Base-by-base conservation (phyloP, 2,113 vertebrate species). In the Platichthys flesus region DNA sequence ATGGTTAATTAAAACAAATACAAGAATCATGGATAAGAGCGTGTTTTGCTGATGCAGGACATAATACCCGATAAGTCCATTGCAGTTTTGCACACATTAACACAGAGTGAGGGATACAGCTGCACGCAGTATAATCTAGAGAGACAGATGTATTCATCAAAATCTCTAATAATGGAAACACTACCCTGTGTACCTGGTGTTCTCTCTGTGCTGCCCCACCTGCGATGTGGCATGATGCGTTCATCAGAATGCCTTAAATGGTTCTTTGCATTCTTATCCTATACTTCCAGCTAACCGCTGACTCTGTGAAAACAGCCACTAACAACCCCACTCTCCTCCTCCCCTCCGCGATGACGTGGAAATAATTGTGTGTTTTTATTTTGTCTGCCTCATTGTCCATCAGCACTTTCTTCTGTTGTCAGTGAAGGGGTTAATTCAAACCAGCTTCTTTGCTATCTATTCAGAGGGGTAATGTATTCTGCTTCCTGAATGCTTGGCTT, bases 391-490 rank as follows among this genome's bases (percentile, higher is more conserved):
- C 88, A 73, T 89, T 88, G 87, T 85, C 83, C 71, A 83, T 90
- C 76, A 85, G 91, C 87, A 86, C 87, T 88, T 86, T 87, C 92
- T 84, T 90, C 89, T 91, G 88, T 91, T 92, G 88, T 94, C 88
- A 93, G 85, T 86, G 88, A 90, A 88, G 84, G 85, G 83, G 74
- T 93, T 93, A 90, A 82, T 89, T 90, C 89, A 93, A 89, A 88
- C 84, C 91, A 86, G 55, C 90, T 72, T 73, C 90, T 90, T 85
- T 91, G 88, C 86, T 93, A 71, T 91, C 90, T 94, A 59, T 91
- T 79, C 83, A 92, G 88, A 87, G 83, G 85, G 94, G 93, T 94
- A 94, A 94, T 84, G 93, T 94, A 94, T 94, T 92, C 67, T 89
- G 71, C 85, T 87, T 89, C 85, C 84, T 66, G 83, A 85, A 91